Evolutionary conservation across 2,113 vertebrate genomes (phyloP), one percentile per base, ranked within the genome.

Genomic region (Phalacrocorax carbo): DNA sequence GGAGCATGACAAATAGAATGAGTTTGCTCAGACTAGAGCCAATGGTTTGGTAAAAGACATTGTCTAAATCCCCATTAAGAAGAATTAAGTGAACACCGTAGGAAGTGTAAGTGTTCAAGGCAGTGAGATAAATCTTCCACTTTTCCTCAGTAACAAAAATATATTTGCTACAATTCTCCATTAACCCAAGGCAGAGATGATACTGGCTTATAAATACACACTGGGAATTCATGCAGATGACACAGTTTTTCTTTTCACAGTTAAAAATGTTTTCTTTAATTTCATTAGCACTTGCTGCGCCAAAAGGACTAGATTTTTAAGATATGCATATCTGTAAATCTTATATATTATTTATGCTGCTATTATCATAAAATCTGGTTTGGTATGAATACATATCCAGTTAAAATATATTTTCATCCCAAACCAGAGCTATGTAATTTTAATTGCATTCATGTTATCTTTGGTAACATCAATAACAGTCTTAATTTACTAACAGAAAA

Each of bases 401-500:
- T 81, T 90, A 78, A 98, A 97, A 96, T 94, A 72, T 82, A 51
- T 90, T 95, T 96, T 92, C 42, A 36, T 66, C 55, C 62, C 85
- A 79, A 82, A 88, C 32, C 23, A 79, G 61, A 88, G 57, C 68
- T 82, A 62, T 61, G 55, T 83, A 86, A 94, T 86, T 88, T 92
- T 96, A 97, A 96, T 93, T 95, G 64, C 73, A 80, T 93, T 96
- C 62, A 25, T 97, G 73, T 93, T 97, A 91, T 92, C 91, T 88
- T 96, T 66, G 10, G 15, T 73, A 77, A 96, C 91, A 97, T 98
- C 94, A 95, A 96, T 96, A 97, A 38, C 61, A 80, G 64, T 91
- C 88, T 84, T 96, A 97, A 97, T 98, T 98, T 98, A 96, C 95
- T 95, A 96, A 93, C 57, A 93, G 78, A 97, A 97, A 97, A 93